Conservation (phyloP, 2,888 invertebrate species). For the Rhamphomyia laevipes region DNA sequence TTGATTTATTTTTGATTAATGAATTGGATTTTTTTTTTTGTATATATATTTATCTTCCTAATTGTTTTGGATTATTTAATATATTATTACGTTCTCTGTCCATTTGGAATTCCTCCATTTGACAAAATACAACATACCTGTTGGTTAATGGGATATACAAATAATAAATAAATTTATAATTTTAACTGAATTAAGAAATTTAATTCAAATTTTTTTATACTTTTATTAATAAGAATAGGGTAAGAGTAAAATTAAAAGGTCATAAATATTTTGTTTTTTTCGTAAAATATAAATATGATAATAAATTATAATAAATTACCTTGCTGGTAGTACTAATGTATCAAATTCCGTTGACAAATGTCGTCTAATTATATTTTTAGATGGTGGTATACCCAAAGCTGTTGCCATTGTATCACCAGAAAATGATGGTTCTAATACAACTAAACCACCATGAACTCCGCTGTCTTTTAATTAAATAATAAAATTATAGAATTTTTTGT, state of each 20-base stretch:
- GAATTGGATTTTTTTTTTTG: neutral
- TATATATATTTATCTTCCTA: conserved; percentile 23
- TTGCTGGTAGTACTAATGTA: conserved; percentile 81
- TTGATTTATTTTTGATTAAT: conserved; percentile 3
- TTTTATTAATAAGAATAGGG: too few species aligned
- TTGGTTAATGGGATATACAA: conserved; percentile 17
- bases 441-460: conserved; percentile 89
- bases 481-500: neutral
- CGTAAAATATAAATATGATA: too few species aligned
- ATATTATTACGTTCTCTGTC: conserved; percentile 44
- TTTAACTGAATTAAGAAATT: too few species aligned
- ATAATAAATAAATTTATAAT: too few species aligned
- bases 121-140: conserved; percentile 74
- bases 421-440: conserved; percentile 87
- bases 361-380: conserved; percentile 84
- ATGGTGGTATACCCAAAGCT: conserved; percentile 81
- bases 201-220: too few species aligned
- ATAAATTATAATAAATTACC: too few species aligned
- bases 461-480: conserved; percentile 51
- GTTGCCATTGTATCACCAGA: conserved; percentile 92
- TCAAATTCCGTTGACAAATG: conserved; percentile 87
- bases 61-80: conserved; percentile 26
- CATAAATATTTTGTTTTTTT: too few species aligned
- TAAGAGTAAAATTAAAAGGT: too few species aligned
- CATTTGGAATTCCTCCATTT: conserved; percentile 73